These are phyloP conservation scores for Aspidapion aeneum DNA, from an alignment of 2,888 invertebrate genomes.

Conservation along the genomic window DNA sequence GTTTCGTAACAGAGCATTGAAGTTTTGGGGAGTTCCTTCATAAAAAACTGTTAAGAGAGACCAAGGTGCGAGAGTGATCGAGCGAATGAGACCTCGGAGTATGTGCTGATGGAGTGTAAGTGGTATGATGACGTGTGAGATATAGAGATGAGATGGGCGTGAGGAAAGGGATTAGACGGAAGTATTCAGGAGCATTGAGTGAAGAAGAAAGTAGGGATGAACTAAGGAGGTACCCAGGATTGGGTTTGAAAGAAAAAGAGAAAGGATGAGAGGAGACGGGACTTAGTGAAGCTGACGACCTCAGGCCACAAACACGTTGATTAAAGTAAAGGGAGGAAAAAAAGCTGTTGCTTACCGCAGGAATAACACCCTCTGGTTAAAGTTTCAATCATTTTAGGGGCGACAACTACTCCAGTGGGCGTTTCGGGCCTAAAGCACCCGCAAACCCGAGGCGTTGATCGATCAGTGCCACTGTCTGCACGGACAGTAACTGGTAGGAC, in stretches of 20 bases:
- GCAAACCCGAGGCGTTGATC: not conserved
- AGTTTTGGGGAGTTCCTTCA: not conserved
- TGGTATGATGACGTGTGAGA: no score
- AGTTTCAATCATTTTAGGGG: not conserved
- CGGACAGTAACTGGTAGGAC: not conserved
- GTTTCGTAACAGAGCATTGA: not conserved
- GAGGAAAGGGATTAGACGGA: not conserved
- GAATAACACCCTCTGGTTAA: not conserved
- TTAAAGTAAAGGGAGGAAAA: not conserved
- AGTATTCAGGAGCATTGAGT: not conserved
- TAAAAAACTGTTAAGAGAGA: not conserved
- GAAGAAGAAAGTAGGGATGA: not conserved
- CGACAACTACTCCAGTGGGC: not conserved
- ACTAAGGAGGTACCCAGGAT: not conserved
- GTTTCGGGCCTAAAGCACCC: not conserved
- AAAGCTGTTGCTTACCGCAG: not conserved
- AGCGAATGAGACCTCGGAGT: not conserved
- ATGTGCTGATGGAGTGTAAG: not conserved
- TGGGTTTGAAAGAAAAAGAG: not conserved
- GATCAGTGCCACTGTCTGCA: not conserved
- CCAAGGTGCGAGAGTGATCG: not conserved
- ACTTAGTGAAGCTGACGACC: not conserved
- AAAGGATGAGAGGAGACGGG: no score
- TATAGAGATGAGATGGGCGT: no score
- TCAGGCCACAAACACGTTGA: not conserved